These are phyloP conservation scores for Troides aeacus DNA, from an alignment of 2,888 invertebrate species.

Conservation along the genomic window DNA sequence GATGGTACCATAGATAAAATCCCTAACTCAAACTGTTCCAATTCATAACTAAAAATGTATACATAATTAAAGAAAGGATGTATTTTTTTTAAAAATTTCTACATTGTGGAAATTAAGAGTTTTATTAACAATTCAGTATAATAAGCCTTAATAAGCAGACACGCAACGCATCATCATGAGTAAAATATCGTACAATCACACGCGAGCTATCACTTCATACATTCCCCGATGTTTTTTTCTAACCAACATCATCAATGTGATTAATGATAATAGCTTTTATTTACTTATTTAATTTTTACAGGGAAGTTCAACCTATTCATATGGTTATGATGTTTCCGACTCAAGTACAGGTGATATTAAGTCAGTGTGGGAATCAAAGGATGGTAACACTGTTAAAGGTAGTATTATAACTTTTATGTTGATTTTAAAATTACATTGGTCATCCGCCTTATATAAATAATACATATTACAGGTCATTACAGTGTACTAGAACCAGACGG, in stretches of 20 bases:
- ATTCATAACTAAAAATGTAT: no score
- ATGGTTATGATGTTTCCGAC: constrained; percentile 82
- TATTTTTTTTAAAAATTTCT: constrained; percentile 38
- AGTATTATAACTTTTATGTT: neutral
- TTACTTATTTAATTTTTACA: constrained; percentile 45
- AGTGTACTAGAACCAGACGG: constrained; percentile 85
- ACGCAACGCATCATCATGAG: constrained; percentile 64
- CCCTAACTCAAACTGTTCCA: no score
- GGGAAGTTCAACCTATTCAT: constrained; percentile 80
- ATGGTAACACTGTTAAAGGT: constrained; percentile 82
- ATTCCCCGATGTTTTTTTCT: constrained; percentile 49
- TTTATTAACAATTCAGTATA: constrained; percentile 68
- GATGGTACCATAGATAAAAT: no score
- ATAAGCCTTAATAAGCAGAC: constrained; percentile 58
- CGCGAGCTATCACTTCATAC: constrained; percentile 64
- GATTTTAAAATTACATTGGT: neutral
- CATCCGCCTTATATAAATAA: neutral
- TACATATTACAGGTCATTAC: constrained; percentile 77
- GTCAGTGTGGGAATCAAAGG: constrained; percentile 81
- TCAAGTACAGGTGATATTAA: constrained; percentile 81
- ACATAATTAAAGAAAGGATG: no score
- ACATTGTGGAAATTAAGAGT: constrained; percentile 61
- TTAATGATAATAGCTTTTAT: constrained; percentile 42
- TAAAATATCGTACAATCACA: constrained; percentile 66
- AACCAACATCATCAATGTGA: constrained; percentile 43